Percentiles rank a stretch among this genome's conserved stretches.
Conservation (phyloP, 2,797 vertebrate species). For the Ctenopoma multispine region DNA sequence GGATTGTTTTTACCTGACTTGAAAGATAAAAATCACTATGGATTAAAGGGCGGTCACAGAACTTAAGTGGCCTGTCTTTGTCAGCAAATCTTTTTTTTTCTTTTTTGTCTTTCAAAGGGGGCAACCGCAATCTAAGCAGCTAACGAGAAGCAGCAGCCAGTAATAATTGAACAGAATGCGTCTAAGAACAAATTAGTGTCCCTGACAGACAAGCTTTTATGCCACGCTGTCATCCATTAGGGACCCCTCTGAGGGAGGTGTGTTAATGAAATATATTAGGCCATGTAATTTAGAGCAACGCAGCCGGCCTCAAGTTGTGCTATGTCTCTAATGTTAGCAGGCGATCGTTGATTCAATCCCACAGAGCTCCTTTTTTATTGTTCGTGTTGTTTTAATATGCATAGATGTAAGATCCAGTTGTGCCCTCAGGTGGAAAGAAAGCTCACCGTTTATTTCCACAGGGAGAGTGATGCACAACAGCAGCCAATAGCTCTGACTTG, state of each 20-base stretch:
- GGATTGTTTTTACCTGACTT: constrained; percentile 72
- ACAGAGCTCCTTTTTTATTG: constrained; percentile 51
- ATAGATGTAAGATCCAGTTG: constrained; percentile 50
- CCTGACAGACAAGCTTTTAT: constrained; percentile 73
- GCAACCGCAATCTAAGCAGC: constrained; percentile 68
- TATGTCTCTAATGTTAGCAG: constrained; percentile 60
- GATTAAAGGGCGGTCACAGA: constrained; percentile 71
- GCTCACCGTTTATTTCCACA: constrained; percentile 57
- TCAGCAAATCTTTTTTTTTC: constrained; percentile 39
- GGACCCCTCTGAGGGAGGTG: constrained; percentile 76
- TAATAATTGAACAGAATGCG: constrained; percentile 78
- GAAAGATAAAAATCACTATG: constrained; percentile 67
- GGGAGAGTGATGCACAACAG: constrained; percentile 39
- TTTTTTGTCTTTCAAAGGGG: constrained; percentile 64
- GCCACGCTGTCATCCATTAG: constrained; percentile 70
- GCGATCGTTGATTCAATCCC: constrained; percentile 62
- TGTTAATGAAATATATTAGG: constrained; percentile 81
- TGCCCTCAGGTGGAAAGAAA: constrained; percentile 56
- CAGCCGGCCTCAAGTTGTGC: constrained; percentile 60
- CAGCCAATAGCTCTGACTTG: constrained; percentile 22
- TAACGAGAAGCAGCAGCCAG: constrained; percentile 70
- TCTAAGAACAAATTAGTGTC: constrained; percentile 77
- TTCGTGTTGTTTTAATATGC: constrained; percentile 71
- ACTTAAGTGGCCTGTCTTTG: constrained; percentile 70
- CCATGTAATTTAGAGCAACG: constrained; percentile 75